phyloP scores from a whole-genome alignment of 2,113 vertebrate genomes.

The Microtus richardsoni region DNA sequence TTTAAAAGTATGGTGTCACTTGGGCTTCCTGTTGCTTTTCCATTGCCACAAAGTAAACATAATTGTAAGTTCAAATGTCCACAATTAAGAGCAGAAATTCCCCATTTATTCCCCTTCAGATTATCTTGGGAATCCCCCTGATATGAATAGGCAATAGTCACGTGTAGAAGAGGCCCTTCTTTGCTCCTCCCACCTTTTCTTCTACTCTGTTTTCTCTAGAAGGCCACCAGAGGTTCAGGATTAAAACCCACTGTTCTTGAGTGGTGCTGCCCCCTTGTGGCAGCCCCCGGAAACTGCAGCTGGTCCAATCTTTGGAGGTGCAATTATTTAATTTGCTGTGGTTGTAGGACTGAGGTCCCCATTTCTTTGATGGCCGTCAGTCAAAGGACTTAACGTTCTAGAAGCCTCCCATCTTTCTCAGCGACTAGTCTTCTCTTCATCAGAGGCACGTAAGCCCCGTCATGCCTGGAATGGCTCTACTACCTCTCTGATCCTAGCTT shows the following conservation, averaged over 20 bases:
- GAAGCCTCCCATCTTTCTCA: neutral
- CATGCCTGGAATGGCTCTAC: neutral
- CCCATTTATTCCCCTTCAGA: neutral
- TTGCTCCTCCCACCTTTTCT: neutral
- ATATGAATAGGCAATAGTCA: neutral
- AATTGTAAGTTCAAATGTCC: neutral
- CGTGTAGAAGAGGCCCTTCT: neutral
- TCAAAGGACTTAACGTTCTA: neutral
- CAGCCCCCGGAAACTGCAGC: neutral
- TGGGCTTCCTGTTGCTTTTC: neutral
- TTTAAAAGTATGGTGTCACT: neutral
- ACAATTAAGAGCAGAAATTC: neutral
- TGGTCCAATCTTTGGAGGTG: neutral
- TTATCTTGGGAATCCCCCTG: neutral
- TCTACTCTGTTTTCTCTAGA: neutral
- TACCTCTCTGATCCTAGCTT: neutral
- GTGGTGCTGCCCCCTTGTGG: constrained; percentile 47
- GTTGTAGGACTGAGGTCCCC: neutral
- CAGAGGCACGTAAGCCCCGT: neutral
- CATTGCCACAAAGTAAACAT: neutral
- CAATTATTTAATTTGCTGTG: neutral
- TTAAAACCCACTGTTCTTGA: constrained; percentile 32
- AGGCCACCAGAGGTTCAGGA: neutral
- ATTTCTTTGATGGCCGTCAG: neutral
- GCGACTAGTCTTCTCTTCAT: neutral